phyloP scores from a whole-genome alignment of 2,797 vertebrate genomes.

The Falco peregrinus region DNA sequence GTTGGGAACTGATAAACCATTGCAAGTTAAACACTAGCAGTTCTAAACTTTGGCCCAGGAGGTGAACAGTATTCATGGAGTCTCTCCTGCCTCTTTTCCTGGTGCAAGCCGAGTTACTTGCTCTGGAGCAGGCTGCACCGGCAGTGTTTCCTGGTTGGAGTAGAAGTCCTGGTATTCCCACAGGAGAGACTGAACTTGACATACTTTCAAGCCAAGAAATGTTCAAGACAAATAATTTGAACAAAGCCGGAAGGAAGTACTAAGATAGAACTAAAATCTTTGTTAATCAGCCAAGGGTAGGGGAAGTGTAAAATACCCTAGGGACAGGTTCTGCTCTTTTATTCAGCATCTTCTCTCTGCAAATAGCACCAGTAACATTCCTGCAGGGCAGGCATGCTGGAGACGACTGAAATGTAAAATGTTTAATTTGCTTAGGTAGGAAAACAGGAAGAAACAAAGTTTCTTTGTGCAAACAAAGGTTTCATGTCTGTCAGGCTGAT shows the following conservation, averaged over 20 bases:
- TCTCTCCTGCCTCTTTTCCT: background rate
- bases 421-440: slow-evolving; percentile 24
- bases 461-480: slow-evolving; percentile 8
- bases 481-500: background rate
- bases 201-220: background rate
- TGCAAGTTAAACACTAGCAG: background rate
- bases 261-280: slow-evolving; percentile 10
- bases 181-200: background rate
- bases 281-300: slow-evolving; percentile 27
- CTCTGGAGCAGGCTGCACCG: background rate
- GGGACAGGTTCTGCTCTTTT: slow-evolving; percentile 24
- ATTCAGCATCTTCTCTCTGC: slow-evolving; percentile 25
- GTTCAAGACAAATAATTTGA: slow-evolving; percentile 38
- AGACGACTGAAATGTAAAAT: background rate
- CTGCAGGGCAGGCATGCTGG: slow-evolving; percentile 13
- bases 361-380: slow-evolving; percentile 35
- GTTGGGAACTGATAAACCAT: background rate
- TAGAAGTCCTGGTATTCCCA: background rate
- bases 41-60: background rate
- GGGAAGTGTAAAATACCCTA: slow-evolving; percentile 23
- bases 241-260: slow-evolving; percentile 7
- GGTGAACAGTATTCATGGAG: background rate
- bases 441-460: slow-evolving; percentile 27
- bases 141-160: background rate
- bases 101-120: background rate